Conservation (phyloP, 2,888 invertebrate genomes). For the Erebia epiphron region DNA sequence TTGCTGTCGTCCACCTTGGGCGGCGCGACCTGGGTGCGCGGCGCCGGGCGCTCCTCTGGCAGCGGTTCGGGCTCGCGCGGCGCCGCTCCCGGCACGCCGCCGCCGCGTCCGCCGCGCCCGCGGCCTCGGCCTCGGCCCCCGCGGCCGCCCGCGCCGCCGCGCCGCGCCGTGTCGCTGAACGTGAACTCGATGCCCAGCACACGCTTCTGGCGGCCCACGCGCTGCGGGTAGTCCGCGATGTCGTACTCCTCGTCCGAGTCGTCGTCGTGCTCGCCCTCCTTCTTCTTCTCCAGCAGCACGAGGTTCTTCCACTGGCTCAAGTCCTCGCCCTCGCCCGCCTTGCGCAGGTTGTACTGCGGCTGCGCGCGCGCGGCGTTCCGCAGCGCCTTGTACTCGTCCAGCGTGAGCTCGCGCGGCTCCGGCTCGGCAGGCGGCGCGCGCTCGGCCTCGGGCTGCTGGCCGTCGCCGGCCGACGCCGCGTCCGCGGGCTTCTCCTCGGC, state of each 20-base stretch:
- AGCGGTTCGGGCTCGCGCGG: conserved; percentile 62
- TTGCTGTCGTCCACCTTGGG: conserved; percentile 98
- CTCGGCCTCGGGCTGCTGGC: conserved; percentile 68
- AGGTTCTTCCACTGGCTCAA: conserved; percentile 96
- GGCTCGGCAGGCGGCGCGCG: conserved; percentile 85
- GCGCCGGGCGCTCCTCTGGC: conserved; percentile 61
- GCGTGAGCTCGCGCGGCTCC: conserved; percentile 92
- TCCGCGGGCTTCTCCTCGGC: conserved; percentile 79
- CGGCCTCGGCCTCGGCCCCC: conserved; percentile 85
- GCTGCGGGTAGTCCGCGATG: conserved; percentile 91
- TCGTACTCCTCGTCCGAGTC: conserved; percentile 89
- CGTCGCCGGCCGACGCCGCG: conserved; percentile 65
- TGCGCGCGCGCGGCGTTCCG: conserved; percentile 90
- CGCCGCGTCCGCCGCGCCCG: conserved; percentile 69
- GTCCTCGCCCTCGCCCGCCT: conserved; percentile 97
- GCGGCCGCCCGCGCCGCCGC: conserved; percentile 87
- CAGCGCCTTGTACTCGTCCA: conserved; percentile 97
- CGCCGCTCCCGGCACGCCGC: conserved; percentile 67
- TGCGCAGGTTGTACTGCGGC: conserved; percentile 95
- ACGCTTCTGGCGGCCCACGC: conserved; percentile 93
- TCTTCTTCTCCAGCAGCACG: conserved; percentile 90
- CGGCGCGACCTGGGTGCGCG: conserved; percentile 72
- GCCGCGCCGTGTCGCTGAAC: conserved; percentile 91
- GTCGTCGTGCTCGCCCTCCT: conserved; percentile 85
- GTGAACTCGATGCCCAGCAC: conserved; percentile 94